A percentile compares a stretch with the other conserved stretches of the same genome.
Evolutionary conservation across 2,797 vertebrate genomes (phyloP).

Genomic region (Onychomys arenicola): DNA sequence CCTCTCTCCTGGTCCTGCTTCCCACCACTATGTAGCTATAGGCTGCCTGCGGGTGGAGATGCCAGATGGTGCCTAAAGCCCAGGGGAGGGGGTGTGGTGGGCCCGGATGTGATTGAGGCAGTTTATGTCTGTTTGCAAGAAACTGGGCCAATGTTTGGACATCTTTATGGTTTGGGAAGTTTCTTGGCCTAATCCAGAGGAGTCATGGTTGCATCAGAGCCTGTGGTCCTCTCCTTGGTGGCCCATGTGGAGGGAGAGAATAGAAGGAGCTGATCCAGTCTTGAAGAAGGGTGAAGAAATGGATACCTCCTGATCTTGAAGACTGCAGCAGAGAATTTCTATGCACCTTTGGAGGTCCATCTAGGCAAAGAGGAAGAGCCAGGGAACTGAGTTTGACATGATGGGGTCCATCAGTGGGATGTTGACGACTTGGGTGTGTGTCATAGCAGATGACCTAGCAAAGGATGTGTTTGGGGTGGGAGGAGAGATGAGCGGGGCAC

Average conservation of each 20-base stretch:
- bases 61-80: conserved; percentile 71
- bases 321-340: neutral
- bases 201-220: conserved; percentile 74
- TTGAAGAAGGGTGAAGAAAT: neutral
- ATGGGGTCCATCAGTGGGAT: neutral
- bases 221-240: conserved; percentile 63
- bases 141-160: conserved; percentile 77
- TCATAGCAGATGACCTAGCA: neutral
- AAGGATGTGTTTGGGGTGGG: neutral
- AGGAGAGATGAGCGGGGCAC: neutral
- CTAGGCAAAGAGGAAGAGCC: neutral
- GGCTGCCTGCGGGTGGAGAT: conserved; percentile 56
- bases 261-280: neutral
- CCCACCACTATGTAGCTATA: neutral
- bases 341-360: neutral
- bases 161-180: conserved; percentile 79
- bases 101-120: conserved; percentile 33
- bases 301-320: neutral
- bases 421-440: rapidly evolving
- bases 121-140: conserved; percentile 77
- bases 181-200: conserved; percentile 74
- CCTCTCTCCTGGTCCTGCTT: neutral
- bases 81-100: conserved; percentile 53
- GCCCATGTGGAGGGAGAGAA: conserved; percentile 42
- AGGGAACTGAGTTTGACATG: neutral